Base-by-base conservation (phyloP, 2,888 invertebrate genomes). In the Bellardia bayeri region DNA sequence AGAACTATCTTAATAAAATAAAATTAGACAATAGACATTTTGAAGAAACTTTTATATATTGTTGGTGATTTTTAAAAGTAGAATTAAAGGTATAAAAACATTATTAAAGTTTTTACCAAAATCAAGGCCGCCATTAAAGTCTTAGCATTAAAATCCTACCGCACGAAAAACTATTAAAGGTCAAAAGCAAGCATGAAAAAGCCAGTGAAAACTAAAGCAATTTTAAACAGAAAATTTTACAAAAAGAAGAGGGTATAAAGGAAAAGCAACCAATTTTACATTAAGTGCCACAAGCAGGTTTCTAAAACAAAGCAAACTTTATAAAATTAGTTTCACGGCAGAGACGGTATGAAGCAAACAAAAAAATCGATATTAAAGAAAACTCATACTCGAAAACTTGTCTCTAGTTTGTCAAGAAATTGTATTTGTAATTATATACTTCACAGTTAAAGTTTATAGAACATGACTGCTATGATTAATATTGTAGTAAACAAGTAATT, bases 281-380 rank as follows among this genome's bases (percentile, higher is more conserved):
- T 54, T 37, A 40, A 82, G 13, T 78, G 81, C 81, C 81, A 23
- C 40, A n/a, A 68, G 82, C 86, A 74, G 40, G 58, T 72, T 82
- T 13, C 66, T 58, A 40, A 58, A 78, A 54, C 40, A 72, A 63
- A 84, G 45, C 14, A 58, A 33, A 72, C 33, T 30, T 6, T 51
- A 61, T 2, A 42, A 75, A 76, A 68, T 74, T n/a, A 72, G 69
- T 71, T 14, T 11, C 30, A 40, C 37, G 13, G 16, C n/a, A 69
- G 4, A 61, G 13, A 30, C 37, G 42, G 30, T 30, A 16, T 33
- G n/a, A 37, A 23, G 5, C 40, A 23, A 23, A 40, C 23, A 14
- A 76, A 61, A 49, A 30, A 63, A 76, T 76, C 51, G 9, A 74
- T 71, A 64, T 0, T 13, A 37, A 49, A 74, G 11, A 66, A 33